Base-by-base conservation (phyloP, 2,888 invertebrate genomes). In the Theodoxus fluviatilis region DNA sequence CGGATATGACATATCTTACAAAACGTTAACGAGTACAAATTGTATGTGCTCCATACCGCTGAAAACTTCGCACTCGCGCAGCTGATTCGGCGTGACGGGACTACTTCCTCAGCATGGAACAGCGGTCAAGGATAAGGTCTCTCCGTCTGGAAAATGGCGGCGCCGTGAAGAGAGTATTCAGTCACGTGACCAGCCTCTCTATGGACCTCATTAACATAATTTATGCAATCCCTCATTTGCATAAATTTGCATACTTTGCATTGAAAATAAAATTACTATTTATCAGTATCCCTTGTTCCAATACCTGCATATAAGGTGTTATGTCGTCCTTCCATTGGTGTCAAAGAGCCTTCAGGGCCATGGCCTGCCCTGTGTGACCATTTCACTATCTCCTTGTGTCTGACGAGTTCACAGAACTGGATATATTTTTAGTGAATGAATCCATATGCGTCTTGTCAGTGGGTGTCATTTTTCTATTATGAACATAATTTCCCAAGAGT, bases 151-250 rank as follows among this genome's bases (percentile, higher is more conserved):
- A 70, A 74, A 67, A 75, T 75, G 75, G 75, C 75, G 74, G 75
- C 75, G 67, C 67, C 55, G 63, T 67, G 40, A 63, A 68, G 71
- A 71, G 70, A 72, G 74, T 68, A 70, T 61, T 35, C 57, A 64
- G 76, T 82, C 83, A 83, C 81, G 80, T 83, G 83, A 80, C 73
- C 59, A 65, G 72, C 78, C 78, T 79, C 81, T 74, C 72, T 75
- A 76, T 77, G 74, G 68, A 65, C 63, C 74, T 76, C 73, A 81
- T 82, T 81, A 76, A 76, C 80, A 82, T 82, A 81, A 81, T 78
- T 76, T 81, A 81, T 82, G 72, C 77, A 78, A 76, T 74, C 73
- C 64, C 68, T 77, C 43, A 80, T 80, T 80, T 78, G 71, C 78
- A 79, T 79, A 78, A 73, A 68, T 73, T 73, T 73, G 67, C 69